Evolutionary conservation across 2,888 invertebrate species (phyloP).

Genomic region (Lasius fuliginosus): DNA sequence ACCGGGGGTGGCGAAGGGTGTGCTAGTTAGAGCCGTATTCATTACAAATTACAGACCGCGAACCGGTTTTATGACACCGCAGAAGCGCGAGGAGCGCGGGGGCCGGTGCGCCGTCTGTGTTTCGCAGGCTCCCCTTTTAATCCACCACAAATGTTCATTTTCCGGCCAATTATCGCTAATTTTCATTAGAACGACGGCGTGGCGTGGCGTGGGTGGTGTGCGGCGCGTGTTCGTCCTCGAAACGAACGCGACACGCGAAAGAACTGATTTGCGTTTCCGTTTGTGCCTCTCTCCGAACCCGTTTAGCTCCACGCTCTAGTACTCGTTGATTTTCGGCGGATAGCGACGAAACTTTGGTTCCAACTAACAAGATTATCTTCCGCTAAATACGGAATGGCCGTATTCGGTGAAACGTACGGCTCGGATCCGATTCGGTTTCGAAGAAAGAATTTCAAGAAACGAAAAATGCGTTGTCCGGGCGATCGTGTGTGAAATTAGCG

Average conservation of each 20-base stretch:
- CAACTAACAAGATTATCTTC: neutral
- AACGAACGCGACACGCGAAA: conserved; percentile 41
- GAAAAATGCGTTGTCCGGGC: neutral
- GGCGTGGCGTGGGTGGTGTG: conserved; percentile 5
- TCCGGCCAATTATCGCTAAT: conserved; percentile 76
- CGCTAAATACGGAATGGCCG: neutral
- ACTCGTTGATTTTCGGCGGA: conserved; percentile 36
- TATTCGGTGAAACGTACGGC: neutral
- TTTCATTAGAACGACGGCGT: conserved; percentile 68
- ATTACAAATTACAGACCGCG: conserved; percentile 83
- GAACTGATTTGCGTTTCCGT: conserved; percentile 65
- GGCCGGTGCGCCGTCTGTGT: conserved; percentile 65
- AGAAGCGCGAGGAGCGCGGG: conserved; percentile 67
- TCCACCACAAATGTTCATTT: conserved; percentile 76
- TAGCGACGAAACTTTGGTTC: neutral
- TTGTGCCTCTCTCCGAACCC: conserved; percentile 41
- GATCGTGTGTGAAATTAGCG: neutral
- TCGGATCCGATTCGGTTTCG: neutral
- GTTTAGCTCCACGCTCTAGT: conserved; percentile 10
- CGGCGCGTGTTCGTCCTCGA: conserved; percentile 28
- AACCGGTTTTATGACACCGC: conserved; percentile 78
- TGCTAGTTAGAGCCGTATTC: conserved; percentile 84
- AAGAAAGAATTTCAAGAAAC: neutral
- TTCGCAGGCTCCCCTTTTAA: conserved; percentile 70
- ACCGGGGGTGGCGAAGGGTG: conserved; percentile 41